Evolutionary conservation across 1,140 invertebrate species (phyloP).

Genomic region (Mycetomoellerius zeteki): DNA sequence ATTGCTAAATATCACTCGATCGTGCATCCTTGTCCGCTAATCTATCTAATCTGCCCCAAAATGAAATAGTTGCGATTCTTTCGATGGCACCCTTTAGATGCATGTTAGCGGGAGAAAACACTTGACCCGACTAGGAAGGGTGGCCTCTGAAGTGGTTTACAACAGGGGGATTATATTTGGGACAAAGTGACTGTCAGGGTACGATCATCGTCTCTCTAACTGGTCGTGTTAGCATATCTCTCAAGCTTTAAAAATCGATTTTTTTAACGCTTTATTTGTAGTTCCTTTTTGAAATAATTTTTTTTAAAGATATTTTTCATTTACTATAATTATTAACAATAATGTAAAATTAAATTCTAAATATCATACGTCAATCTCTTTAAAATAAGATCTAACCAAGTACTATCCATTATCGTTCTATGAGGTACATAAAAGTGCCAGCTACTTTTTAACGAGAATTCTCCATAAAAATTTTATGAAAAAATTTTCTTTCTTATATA

Average conservation of each 20-base stretch:
- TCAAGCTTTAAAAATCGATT: slow-evolving; percentile 51
- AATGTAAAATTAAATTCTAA: not conserved
- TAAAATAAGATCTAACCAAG: slow-evolving; percentile 19
- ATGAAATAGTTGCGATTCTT: slow-evolving; percentile 80
- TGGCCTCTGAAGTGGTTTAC: slow-evolving; percentile 68
- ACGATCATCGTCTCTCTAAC: slow-evolving; percentile 72
- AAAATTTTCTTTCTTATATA: not conserved
- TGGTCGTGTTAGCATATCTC: slow-evolving; percentile 38
- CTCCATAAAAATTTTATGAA: slow-evolving; percentile 28
- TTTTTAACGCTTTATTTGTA: slow-evolving; percentile 27
- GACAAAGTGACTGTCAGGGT: slow-evolving; percentile 72
- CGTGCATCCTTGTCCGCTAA: slow-evolving; percentile 71
- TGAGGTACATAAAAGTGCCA: slow-evolving; percentile 2
- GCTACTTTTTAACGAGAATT: not conserved
- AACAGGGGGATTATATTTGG: slow-evolving; percentile 65
- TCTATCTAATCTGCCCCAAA: slow-evolving; percentile 79
- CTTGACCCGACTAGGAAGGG: slow-evolving; percentile 69
- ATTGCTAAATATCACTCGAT: slow-evolving; percentile 66
- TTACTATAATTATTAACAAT: not conserved
- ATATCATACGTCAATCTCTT: not conserved
- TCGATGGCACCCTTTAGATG: slow-evolving; percentile 59
- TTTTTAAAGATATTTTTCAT: not conserved
- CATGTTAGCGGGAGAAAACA: slow-evolving; percentile 70
- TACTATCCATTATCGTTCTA: not conserved
- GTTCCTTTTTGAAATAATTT: not conserved